Evolutionary conservation across 2,888 invertebrate genomes (phyloP).

Genomic region (Dioctria linearis): DNA sequence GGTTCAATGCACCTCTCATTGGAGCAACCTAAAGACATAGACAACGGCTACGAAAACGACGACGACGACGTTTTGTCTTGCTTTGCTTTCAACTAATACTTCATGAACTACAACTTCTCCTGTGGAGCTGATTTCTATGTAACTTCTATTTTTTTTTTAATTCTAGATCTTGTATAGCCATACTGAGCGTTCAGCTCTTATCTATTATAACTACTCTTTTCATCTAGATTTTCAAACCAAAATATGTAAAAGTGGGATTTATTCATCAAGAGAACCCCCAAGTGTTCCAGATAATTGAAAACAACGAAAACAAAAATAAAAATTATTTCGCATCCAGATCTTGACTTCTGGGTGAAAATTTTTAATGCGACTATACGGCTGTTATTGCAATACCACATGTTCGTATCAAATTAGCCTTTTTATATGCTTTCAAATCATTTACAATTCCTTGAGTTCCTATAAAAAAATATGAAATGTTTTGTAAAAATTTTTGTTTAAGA

Average conservation of each 20-base stretch:
- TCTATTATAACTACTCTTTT: not conserved
- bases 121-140: slow-evolving; percentile 31
- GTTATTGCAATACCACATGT: no score
- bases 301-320: slow-evolving; percentile 21
- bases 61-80: slow-evolving; percentile 39
- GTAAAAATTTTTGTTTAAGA: no score
- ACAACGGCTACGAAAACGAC: not conserved
- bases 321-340: not conserved
- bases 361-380: no score
- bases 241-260: not conserved
- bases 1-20: slow-evolving; percentile 45
- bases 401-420: not conserved
- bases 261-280: slow-evolving; percentile 1
- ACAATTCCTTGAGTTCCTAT: no score
- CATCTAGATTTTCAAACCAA: slow-evolving; percentile 2
- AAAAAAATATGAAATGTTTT: no score
- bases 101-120: not conserved
- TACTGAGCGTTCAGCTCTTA: no score
- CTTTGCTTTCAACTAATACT: slow-evolving; percentile 10
- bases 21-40: slow-evolving; percentile 31
- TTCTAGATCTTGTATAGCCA: no score
- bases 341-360: not conserved
- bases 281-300: slow-evolving; percentile 34
- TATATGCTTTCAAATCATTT: no score
- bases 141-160: no score